Evolutionary conservation across 2,113 vertebrate species (phyloP).

Genomic region (Ciconia maguari): DNA sequence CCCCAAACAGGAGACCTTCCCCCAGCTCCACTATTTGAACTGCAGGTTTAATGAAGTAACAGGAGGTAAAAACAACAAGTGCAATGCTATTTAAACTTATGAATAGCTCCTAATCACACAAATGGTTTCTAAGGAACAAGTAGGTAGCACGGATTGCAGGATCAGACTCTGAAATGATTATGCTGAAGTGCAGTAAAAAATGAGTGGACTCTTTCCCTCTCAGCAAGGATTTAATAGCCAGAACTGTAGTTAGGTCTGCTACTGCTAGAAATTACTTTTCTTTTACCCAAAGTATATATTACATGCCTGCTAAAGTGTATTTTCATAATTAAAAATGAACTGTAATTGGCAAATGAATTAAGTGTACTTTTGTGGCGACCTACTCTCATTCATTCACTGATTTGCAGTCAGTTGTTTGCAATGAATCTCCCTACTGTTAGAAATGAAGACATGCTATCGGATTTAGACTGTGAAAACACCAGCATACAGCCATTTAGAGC

Average conservation of each 20-base stretch:
- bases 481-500: not conserved
- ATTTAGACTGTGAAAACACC: not conserved
- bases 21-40: not conserved
- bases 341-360: not conserved
- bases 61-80: not conserved
- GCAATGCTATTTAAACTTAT: not conserved
- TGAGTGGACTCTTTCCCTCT: not conserved
- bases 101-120: not conserved
- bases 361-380: not conserved
- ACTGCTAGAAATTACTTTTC: not conserved
- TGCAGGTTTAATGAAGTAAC: not conserved
- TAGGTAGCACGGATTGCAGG: not conserved
- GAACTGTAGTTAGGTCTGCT: not conserved
- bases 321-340: not conserved
- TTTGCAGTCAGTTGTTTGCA: not conserved
- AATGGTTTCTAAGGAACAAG: not conserved
- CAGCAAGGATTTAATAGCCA: not conserved
- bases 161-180: not conserved
- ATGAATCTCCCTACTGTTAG: not conserved
- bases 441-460: not conserved
- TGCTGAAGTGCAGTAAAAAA: not conserved
- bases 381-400: not conserved
- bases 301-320: not conserved
- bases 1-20: slow-evolving; percentile 13
- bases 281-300: not conserved